A percentile compares a stretch with the other conserved stretches of the same genome.
Conservation (phyloP, 2,113 vertebrate genomes). For the Oceanites oceanicus region DNA sequence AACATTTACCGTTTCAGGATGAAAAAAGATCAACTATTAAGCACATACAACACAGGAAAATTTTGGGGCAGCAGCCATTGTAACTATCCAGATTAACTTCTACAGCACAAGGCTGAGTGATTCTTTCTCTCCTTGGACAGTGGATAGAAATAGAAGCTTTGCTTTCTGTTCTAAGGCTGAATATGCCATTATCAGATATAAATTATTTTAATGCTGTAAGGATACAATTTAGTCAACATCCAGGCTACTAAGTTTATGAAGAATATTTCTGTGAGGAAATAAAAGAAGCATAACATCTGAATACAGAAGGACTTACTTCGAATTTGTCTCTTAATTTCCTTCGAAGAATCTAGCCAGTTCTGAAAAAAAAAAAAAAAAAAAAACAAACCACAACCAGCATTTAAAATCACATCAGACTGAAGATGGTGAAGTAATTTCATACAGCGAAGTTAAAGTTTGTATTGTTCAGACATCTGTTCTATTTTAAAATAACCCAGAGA, state of each 20-base stretch:
- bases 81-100: neutral
- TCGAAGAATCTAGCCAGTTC: slow-evolving; percentile 83
- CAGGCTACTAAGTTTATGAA: neutral
- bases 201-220: neutral
- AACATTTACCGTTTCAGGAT: neutral
- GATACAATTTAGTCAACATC: neutral
- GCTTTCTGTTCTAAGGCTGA: neutral
- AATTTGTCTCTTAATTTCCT: slow-evolving; percentile 84
- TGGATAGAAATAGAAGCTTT: neutral
- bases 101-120: neutral
- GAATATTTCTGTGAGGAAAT: neutral
- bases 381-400: neutral
- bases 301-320: slow-evolving; percentile 76
- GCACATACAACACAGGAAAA: neutral
- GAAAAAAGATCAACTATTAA: neutral
- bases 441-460: neutral
- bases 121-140: neutral
- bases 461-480: neutral
- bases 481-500: neutral
- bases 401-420: neutral
- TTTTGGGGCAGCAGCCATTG: neutral
- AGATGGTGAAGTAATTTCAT: neutral
- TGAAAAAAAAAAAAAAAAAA: neutral
- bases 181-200: neutral
- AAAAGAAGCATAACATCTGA: neutral